These are phyloP conservation scores for Hemiscyllium ocellatum DNA, from an alignment of 2,113 vertebrate genomes.

Conservation along the genomic window DNA sequence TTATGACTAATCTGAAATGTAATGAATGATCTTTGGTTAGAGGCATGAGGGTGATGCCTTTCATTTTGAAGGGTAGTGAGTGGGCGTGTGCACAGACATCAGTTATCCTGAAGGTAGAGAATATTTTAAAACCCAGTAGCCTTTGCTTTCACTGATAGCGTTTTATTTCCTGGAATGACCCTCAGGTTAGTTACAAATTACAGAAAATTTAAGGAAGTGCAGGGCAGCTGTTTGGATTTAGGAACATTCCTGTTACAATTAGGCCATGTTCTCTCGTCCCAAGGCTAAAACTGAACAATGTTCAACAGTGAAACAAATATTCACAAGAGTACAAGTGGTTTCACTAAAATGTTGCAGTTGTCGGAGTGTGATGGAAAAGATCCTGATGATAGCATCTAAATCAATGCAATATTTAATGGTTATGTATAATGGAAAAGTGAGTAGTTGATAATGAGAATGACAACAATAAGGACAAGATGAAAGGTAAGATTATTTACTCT, in stretches of 20 bases:
- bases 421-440: conserved; percentile 33
- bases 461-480: conserved; percentile 14
- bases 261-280: conserved; percentile 14
- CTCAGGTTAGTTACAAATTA: conserved; percentile 38
- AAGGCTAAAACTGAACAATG: conserved; percentile 32
- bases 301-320: conserved; percentile 23
- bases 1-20: conserved; percentile 34
- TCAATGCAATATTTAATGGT: conserved; percentile 1
- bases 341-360: conserved; percentile 6
- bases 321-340: conserved; percentile 5
- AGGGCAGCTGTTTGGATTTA: conserved; percentile 34
- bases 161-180: conserved; percentile 37
- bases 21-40: conserved; percentile 10
- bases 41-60: neutral
- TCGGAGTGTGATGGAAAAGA: neutral
- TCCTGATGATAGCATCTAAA: neutral
- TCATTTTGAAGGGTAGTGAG: conserved; percentile 11
- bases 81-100: conserved; percentile 5
- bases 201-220: conserved; percentile 35
- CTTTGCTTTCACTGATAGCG: conserved; percentile 25
- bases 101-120: conserved; percentile 27
- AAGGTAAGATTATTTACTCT: conserved; percentile 18
- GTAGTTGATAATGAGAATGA: conserved; percentile 17
- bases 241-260: conserved; percentile 37
- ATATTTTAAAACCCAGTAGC: conserved; percentile 19